phyloP scores from a whole-genome alignment of 2,797 vertebrate species.

The Peromyscus nudipes region DNA sequence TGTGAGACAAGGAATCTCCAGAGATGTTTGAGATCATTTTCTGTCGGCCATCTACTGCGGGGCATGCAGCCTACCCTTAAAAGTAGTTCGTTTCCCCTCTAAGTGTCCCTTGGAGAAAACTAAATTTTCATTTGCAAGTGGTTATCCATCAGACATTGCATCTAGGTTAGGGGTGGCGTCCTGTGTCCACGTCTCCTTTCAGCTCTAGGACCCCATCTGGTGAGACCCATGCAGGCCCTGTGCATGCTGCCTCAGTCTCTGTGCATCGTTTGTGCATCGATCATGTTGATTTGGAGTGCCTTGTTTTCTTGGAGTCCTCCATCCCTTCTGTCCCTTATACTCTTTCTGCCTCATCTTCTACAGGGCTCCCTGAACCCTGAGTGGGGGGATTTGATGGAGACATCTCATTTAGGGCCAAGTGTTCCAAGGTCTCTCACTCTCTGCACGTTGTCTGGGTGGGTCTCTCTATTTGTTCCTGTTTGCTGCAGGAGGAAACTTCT shows the following conservation, averaged over 20 bases:
- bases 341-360: neutral
- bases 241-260: neutral
- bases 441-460: neutral
- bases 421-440: neutral
- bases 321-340: too few species aligned
- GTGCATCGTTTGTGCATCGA: too few species aligned
- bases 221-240: neutral
- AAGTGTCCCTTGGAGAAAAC: neutral
- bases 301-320: neutral
- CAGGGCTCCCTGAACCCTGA: neutral
- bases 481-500: neutral
- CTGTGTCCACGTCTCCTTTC: neutral
- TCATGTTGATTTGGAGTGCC: neutral
- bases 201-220: too few species aligned
- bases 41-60: neutral
- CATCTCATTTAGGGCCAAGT: too few species aligned
- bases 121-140: neutral
- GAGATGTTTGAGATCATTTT: neutral
- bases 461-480: neutral
- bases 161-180: neutral
- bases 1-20: neutral
- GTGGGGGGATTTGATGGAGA: neutral
- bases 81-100: neutral
- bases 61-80: neutral
- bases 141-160: neutral